Conservation (phyloP, 2,888 invertebrate species). For the Lepidocyrtoides sp. region DNA sequence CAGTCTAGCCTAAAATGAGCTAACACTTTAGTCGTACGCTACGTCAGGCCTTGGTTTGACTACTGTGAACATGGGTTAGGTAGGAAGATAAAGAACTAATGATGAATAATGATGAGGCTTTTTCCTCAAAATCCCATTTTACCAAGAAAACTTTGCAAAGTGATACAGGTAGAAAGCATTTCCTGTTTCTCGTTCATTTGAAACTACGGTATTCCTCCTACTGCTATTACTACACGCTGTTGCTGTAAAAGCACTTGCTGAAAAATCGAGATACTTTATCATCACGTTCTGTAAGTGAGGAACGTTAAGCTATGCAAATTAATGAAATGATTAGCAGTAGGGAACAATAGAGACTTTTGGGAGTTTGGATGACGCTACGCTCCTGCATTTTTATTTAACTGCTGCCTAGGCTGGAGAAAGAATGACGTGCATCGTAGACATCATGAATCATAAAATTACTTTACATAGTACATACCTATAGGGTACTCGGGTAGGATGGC, state of each 20-base stretch:
- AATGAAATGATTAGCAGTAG: conserved; percentile 33
- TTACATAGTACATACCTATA: no score
- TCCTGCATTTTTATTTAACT: no score
- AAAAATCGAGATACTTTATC: not conserved
- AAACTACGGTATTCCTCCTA: not conserved
- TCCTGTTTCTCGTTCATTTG: not conserved
- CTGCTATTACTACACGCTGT: not conserved
- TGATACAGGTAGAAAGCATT: conserved; percentile 48
- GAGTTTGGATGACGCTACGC: not conserved
- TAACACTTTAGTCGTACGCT: no score
- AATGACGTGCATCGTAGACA: no score
- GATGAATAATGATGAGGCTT: conserved; percentile 56
- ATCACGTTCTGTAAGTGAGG: not conserved
- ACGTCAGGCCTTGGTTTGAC: no score
- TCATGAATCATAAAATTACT: no score
- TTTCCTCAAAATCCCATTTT: not conserved
- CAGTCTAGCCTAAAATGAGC: no score
- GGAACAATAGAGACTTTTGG: conserved; percentile 21
- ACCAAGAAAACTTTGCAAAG: not conserved
- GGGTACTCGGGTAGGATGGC: no score
- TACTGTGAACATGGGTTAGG: no score
- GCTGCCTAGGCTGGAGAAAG: no score
- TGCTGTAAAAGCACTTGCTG: not conserved
- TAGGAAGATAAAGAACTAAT: conserved; percentile 1
- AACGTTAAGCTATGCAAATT: conserved; percentile 38